Evolutionary conservation across 2,113 vertebrate species (phyloP).

Genomic region (Brachypteracias leptosomus): DNA sequence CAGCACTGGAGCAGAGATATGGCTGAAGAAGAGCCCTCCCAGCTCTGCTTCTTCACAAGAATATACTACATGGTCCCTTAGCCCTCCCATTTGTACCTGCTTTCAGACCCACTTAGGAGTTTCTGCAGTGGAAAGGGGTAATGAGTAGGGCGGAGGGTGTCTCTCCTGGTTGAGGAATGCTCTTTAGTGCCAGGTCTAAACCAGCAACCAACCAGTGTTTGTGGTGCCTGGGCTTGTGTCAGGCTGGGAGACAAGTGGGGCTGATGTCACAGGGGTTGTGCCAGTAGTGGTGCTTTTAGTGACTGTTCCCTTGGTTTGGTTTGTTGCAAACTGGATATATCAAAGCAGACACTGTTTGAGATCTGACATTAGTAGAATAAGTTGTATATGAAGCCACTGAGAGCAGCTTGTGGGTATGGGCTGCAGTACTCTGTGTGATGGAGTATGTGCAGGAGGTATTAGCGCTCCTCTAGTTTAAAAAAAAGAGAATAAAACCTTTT

Average conservation of each 20-base stretch:
- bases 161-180: neutral
- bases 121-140: neutral
- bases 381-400: neutral
- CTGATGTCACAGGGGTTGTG: neutral
- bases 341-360: neutral
- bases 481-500: neutral
- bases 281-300: neutral
- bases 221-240: neutral
- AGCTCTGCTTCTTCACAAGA: neutral
- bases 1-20: neutral
- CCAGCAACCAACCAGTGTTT: neutral
- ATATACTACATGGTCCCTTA: neutral
- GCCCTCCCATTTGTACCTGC: neutral
- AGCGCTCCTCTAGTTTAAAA: neutral
- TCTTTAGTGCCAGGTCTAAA: neutral
- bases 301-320: neutral
- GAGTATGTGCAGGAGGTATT: neutral
- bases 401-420: neutral
- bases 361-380: neutral
- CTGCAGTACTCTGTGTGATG: neutral
- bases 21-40: neutral
- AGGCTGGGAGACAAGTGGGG: fast-evolving
- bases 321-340: neutral
- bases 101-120: neutral
- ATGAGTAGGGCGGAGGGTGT: neutral